These are phyloP conservation scores for Polyommatus iphigenia DNA, from an alignment of 2,888 invertebrate genomes.

Conservation along the genomic window DNA sequence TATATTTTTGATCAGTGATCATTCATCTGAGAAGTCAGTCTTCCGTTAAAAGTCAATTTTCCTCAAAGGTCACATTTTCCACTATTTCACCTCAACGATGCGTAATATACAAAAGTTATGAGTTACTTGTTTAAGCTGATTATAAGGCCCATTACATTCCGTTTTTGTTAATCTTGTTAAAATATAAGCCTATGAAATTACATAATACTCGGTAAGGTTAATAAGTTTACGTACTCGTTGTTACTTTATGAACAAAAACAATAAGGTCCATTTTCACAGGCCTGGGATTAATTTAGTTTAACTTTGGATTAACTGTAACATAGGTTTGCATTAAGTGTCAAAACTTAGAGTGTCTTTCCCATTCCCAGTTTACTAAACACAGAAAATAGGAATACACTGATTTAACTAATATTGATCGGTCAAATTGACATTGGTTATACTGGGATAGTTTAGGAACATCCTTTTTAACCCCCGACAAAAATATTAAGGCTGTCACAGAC, in stretches of 20 bases:
- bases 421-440: no score
- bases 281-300: no score
- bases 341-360: no score
- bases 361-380: no score
- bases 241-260: not conserved
- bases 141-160: not conserved
- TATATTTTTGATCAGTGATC: no score
- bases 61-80: not conserved
- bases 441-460: no score
- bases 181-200: not conserved
- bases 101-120: not conserved
- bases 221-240: not conserved
- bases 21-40: not conserved
- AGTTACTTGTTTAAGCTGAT: not conserved
- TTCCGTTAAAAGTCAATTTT: not conserved
- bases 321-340: no score
- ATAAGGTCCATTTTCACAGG: not conserved
- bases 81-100: not conserved
- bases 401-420: no score
- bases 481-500: no score
- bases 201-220: not conserved
- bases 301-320: no score
- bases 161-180: not conserved
- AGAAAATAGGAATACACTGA: no score
- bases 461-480: no score